Conservation (phyloP, 2,888 invertebrate genomes). For the Siphonodentalium dalli region DNA sequence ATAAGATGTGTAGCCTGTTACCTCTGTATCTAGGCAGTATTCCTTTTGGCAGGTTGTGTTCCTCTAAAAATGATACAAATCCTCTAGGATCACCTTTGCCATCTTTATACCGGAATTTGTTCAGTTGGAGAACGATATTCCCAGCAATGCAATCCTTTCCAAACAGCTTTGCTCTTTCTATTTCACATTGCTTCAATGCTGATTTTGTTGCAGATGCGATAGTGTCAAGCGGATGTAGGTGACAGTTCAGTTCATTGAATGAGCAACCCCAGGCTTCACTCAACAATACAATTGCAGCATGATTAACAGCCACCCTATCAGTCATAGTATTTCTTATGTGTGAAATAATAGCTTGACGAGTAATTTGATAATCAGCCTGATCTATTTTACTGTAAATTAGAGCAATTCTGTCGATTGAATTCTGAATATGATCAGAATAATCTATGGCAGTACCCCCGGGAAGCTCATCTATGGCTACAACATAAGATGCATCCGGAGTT, state of each 20-base stretch:
- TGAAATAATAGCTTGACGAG: slow-evolving; percentile 10
- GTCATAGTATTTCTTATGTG: no score
- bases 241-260: slow-evolving; percentile 24
- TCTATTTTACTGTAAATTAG: slow-evolving; percentile 7
- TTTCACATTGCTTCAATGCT: slow-evolving; percentile 15
- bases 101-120: slow-evolving; percentile 30
- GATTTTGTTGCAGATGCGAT: slow-evolving; percentile 8
- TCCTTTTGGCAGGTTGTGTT: slow-evolving; percentile 9
- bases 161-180: slow-evolving; percentile 16
- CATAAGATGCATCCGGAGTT: slow-evolving; percentile 6
- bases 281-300: slow-evolving; percentile 2
- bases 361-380: slow-evolving; percentile 1
- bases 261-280: slow-evolving; percentile 12
- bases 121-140: slow-evolving; percentile 24
- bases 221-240: slow-evolving; percentile 16
- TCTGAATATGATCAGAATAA: slow-evolving; percentile 18
- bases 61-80: slow-evolving; percentile 23
- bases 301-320: slow-evolving; percentile 20
- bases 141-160: slow-evolving; percentile 28
- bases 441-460: slow-evolving; percentile 29
- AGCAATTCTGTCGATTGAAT: slow-evolving; percentile 16
- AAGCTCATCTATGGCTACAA: slow-evolving; percentile 25
- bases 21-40: slow-evolving; percentile 28
- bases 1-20: slow-evolving; percentile 27
- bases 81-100: slow-evolving; percentile 30